Evolutionary conservation across 2,888 invertebrate species (phyloP).

Genomic region (Pomacea canaliculata): DNA sequence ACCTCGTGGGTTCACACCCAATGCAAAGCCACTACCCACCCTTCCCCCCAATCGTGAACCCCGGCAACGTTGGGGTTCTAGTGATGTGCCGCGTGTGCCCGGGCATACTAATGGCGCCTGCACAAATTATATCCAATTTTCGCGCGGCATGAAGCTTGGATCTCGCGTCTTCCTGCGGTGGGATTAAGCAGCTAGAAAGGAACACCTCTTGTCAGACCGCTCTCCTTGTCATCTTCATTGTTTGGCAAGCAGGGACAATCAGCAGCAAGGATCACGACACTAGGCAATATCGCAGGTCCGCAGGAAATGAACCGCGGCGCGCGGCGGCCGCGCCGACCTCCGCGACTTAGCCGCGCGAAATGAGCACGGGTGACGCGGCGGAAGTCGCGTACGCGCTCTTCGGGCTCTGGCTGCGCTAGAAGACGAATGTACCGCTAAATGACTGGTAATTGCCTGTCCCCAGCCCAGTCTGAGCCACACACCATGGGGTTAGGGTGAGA

Average conservation of each 20-base stretch:
- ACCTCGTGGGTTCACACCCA: too few relatives aligned
- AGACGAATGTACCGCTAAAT: constrained; percentile 23
- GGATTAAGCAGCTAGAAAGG: constrained; percentile 30
- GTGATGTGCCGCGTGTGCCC: not conserved
- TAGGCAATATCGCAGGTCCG: constrained; percentile 16
- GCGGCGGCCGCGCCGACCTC: not conserved
- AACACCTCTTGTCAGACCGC: constrained; percentile 28
- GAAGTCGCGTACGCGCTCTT: not conserved
- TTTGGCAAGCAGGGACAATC: constrained; percentile 25
- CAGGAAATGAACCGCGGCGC: constrained; percentile 30
- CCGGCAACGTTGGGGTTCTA: too few relatives aligned
- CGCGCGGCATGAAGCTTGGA: constrained; percentile 4
- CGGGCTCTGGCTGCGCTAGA: not conserved
- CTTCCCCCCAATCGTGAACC: too few relatives aligned
- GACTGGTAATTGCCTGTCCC: constrained; percentile 25
- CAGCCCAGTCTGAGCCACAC: not conserved
- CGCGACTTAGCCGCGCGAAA: not conserved
- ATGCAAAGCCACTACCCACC: too few relatives aligned
- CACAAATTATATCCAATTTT: constrained; percentile 24
- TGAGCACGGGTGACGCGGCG: not conserved
- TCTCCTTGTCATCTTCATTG: constrained; percentile 29
- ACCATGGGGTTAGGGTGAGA: not conserved
- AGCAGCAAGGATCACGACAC: constrained; percentile 14
- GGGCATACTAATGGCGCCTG: not conserved
- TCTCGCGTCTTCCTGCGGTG: constrained; percentile 11